These are phyloP conservation scores for Drosophila sp. DNA, from an alignment of 1,140 invertebrate species.

Conservation along the genomic window DNA sequence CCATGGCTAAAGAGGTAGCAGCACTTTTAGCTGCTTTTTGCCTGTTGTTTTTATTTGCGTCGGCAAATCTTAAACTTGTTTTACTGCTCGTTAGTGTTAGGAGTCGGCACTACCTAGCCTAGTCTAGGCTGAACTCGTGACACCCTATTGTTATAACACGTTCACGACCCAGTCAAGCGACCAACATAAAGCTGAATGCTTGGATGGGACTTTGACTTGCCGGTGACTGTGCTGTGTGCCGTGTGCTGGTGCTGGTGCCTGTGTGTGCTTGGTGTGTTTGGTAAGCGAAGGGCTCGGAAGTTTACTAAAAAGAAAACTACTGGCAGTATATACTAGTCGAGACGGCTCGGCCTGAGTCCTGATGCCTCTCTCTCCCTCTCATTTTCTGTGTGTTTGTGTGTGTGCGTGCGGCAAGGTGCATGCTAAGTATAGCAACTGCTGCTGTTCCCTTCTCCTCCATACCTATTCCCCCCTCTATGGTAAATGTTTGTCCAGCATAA, in stretches of 20 bases:
- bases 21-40: conserved; percentile 21
- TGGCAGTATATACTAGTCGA: conserved; percentile 1
- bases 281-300: conserved; percentile 51
- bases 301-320: conserved; percentile 9
- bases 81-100: conserved; percentile 81
- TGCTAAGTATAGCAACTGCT: conserved; percentile 62
- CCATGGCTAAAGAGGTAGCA: background rate
- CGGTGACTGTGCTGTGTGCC: conserved; percentile 1
- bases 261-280: conserved; percentile 56
- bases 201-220: conserved; percentile 29
- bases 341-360: background rate
- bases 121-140: conserved; percentile 36
- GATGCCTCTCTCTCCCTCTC: background rate
- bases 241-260: conserved; percentile 14
- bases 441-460: conserved; percentile 14
- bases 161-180: conserved; percentile 60
- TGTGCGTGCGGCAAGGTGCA: conserved; percentile 71
- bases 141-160: conserved; percentile 80
- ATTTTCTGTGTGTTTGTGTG: conserved; percentile 31
- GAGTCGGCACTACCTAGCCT: conserved; percentile 33
- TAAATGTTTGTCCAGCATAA: conserved; percentile 81
- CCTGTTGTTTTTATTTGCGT: conserved; percentile 74
- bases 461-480: conserved; percentile 46
- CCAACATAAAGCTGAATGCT: conserved; percentile 1
- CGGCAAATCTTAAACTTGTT: conserved; percentile 81